Percentiles rank a stretch among this genome's conserved stretches.
phyloP scores from a whole-genome alignment of 2,888 invertebrate species.

The Torymus auratus region DNA sequence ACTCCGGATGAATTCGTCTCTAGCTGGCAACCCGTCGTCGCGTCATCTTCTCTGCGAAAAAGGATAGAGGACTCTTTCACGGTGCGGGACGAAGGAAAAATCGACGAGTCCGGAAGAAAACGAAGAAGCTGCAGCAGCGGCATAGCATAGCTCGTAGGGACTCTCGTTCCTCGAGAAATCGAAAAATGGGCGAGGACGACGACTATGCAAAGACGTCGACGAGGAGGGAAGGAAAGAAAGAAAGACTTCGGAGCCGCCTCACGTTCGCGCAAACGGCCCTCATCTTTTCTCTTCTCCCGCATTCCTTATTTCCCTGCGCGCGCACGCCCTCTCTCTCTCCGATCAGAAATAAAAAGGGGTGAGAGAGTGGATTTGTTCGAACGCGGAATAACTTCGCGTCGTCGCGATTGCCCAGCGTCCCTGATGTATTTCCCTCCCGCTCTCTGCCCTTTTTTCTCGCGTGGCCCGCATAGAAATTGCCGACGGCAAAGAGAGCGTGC shows the following conservation, averaged over 20 bases:
- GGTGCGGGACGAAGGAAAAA: background rate
- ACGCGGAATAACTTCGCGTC: slow-evolving; percentile 41
- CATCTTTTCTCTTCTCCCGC: slow-evolving; percentile 49
- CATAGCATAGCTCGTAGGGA: background rate
- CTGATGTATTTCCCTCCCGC: slow-evolving; percentile 42
- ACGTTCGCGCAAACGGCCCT: slow-evolving; percentile 56
- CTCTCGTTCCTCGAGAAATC: slow-evolving; percentile 5
- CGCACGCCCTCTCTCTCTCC: slow-evolving; percentile 8
- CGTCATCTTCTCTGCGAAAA: too few relatives aligned
- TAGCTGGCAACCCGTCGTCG: too few relatives aligned
- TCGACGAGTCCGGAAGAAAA: background rate
- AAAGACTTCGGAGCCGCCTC: slow-evolving; percentile 26
- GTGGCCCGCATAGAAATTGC: slow-evolving; percentile 58
- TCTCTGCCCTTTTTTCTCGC: slow-evolving; percentile 2
- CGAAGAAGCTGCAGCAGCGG: background rate
- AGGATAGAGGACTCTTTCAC: too few relatives aligned
- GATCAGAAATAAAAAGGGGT: slow-evolving; percentile 54
- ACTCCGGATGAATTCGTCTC: too few relatives aligned
- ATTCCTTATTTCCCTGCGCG: slow-evolving; percentile 46
- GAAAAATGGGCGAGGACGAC: slow-evolving; percentile 39
- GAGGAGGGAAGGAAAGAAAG: slow-evolving; percentile 36
- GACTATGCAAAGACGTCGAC: slow-evolving; percentile 2
- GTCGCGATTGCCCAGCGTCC: slow-evolving; percentile 12
- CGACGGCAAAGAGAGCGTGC: slow-evolving; percentile 36
- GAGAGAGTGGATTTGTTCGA: slow-evolving; percentile 44